Base-by-base conservation (phyloP, 2,888 invertebrate species). In the Melieria omissa region DNA sequence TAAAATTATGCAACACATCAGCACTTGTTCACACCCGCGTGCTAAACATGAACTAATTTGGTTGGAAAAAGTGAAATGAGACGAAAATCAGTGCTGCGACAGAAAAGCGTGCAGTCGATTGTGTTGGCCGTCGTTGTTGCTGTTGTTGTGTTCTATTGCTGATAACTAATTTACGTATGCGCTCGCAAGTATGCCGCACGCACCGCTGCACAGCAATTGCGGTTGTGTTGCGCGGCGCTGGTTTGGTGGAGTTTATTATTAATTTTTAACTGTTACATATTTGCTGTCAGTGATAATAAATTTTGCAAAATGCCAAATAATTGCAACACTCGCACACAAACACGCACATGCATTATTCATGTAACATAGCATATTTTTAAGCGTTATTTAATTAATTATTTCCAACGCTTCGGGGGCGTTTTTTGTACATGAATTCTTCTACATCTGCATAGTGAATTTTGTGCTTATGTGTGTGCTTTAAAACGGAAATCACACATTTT, bases 361-460 rank as follows among this genome's bases (percentile, higher is more conserved):
- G 52, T 47, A 12, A 60, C 60, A 49, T 61, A 69, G 74, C 70
- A 72, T 71, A 71, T 65, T 70, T 71, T 68, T 70, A 74, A 74
- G 71, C 66, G 66, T 67, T 72, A 72, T 63, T 67, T 67, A 67
- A 72, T 66, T 71, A 71, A 65, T 70, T 65, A 71, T 71, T 71
- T 45, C 54, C 55, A 47, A 63, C 55, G 55, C 69, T 55, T 9
- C 61, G 7, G 62, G 62, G 54, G 14, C 16, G 9, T 8, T n/a
- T 45, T 55, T 5, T 9, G 14, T 16, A n/a, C 45, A 63, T 47
- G 29, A 9, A 58, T 29, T 12, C 41, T 41, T 1, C 9, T 14
- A 58, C 29, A 46, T 46, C 4, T 45, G 52, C 52, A 52, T 49
- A 49, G 9, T 10, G 12, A 52, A 12, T 52, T 16, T 65, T 3